Evolutionary conservation across 2,888 invertebrate species (phyloP), one percentile per base, ranked within the genome.

Genomic region (Syrphus vitripennis): DNA sequence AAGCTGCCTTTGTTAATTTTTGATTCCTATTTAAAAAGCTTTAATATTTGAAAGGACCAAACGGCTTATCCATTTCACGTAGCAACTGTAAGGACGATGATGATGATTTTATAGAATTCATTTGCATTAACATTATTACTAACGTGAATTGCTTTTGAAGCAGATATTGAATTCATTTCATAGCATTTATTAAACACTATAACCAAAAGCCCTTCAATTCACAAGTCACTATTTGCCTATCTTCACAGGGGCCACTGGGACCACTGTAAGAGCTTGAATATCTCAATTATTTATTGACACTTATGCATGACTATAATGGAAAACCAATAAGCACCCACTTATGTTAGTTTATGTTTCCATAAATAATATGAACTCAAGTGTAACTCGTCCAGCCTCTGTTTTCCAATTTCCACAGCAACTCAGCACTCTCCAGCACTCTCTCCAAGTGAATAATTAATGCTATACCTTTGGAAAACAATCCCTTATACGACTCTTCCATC

Each of bases 311-410:
- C 86, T 86, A 63, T 67, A 77, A 86, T 77, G 86, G 81, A 50
- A 70, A 78, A 86, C 86, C 86, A 86, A 86, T 86, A 82, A 82
- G 74, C 86, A 86, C 86, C 74, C 77, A 82, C 86, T 80, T 72
- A 59, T 55, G 84, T 80, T 82, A 72, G 80, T 81, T 86, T 78
- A 86, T 86, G 74, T 74, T 77, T 77, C 65, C 82, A 86, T 82
- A 78, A 86, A 86, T 82, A 86, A 77, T 72, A 84, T 81, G 80
- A 84, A 76, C 80, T 75, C 75, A 72, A 80, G 77, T 71, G 76
- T 70, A 57, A 40, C 70, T 21, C 50, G 55, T 57, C 37, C 61
- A 69, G 63, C 50, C 26, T 37, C 9, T 42, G 2, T 37, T 31
- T 12, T 4, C 7, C 57, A 5, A 16, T 53, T 34, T 42, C 53